A percentile compares a stretch with the other conserved stretches of the same genome.
Evolutionary conservation across 2,797 vertebrate species (phyloP).

Genomic region (Liparis tanakae): DNA sequence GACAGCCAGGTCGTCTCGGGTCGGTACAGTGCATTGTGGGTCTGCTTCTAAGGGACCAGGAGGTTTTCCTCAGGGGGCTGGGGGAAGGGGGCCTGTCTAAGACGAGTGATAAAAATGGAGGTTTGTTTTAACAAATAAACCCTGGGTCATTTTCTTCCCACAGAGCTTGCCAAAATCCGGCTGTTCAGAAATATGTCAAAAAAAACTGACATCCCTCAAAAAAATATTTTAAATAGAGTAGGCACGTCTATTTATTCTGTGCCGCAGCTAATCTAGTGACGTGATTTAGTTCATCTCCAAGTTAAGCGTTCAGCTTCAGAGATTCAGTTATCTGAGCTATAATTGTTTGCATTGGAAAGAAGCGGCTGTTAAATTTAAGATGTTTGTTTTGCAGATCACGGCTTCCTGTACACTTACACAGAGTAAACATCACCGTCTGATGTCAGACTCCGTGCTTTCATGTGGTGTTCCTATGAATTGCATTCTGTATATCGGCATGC

Average conservation of each 20-base stretch:
- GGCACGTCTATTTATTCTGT: slow-evolving; percentile 6
- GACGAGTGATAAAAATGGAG: slow-evolving; percentile 73
- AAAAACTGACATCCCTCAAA: slow-evolving; percentile 52
- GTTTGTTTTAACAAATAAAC: slow-evolving; percentile 81
- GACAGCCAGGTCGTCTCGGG: slow-evolving; percentile 24
- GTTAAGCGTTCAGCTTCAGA: slow-evolving; percentile 14
- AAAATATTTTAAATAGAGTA: slow-evolving; percentile 30
- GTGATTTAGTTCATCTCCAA: slow-evolving; percentile 10
- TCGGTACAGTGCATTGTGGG: slow-evolving; percentile 40
- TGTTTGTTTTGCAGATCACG: slow-evolving; percentile 60
- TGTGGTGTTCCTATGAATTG: slow-evolving; percentile 62
- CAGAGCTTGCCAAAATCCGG: slow-evolving; percentile 67
- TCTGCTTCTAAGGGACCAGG: slow-evolving; percentile 68
- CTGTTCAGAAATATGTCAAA: slow-evolving; percentile 36
- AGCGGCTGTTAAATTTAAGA: slow-evolving; percentile 35
- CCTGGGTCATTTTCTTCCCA: slow-evolving; percentile 81
- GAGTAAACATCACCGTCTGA: slow-evolving; percentile 54
- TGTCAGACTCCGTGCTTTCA: slow-evolving; percentile 51
- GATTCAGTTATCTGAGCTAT: slow-evolving; percentile 20
- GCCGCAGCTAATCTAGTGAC: slow-evolving; percentile 5
- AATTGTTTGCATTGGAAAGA: slow-evolving; percentile 55
- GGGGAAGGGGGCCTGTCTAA: slow-evolving; percentile 47
- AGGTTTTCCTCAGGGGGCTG: slow-evolving; percentile 68
- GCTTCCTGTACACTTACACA: slow-evolving; percentile 58
- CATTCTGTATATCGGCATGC: slow-evolving; percentile 54